Percentiles rank a stretch among this genome's conserved stretches.
These are phyloP conservation scores for Brachionus sp. DNA, from an alignment of 1,140 invertebrate genomes.

Conservation along the genomic window DNA sequence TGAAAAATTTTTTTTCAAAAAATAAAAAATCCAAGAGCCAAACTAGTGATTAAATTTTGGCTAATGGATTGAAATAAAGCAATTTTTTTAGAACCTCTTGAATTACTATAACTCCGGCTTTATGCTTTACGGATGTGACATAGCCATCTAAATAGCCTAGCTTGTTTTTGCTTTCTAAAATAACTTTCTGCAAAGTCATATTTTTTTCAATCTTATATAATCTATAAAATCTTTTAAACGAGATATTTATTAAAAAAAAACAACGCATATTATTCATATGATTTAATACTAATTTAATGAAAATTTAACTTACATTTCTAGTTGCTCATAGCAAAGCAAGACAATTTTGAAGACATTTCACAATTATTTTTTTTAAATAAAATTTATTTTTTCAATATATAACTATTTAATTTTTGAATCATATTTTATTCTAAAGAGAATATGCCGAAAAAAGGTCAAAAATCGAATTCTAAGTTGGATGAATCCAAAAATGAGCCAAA, in stretches of 20 bases:
- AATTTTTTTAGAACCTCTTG: neutral
- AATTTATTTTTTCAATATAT: neutral
- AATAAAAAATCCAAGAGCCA: neutral
- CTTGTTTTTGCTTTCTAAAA: constrained; percentile 25
- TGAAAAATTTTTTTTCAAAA: neutral
- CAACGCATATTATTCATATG: neutral
- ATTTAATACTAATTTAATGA: neutral
- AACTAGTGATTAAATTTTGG: neutral
- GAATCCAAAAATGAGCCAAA: neutral
- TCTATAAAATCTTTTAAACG: neutral
- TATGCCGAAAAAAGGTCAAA: neutral
- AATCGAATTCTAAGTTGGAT: neutral
- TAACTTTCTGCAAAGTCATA: constrained; percentile 12
- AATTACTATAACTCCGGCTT: constrained; percentile 13
- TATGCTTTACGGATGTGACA: neutral
- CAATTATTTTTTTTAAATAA: neutral
- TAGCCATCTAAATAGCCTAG: neutral
- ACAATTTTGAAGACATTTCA: constrained; percentile 6
- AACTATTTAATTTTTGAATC: neutral
- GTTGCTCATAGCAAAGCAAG: neutral
- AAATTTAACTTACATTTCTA: neutral
- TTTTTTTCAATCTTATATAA: neutral
- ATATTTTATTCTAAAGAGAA: neutral
- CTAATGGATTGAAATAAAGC: neutral
- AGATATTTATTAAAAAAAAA: neutral